Evolutionary conservation across 2,797 vertebrate genomes (phyloP).

Genomic region (Pterois miles): DNA sequence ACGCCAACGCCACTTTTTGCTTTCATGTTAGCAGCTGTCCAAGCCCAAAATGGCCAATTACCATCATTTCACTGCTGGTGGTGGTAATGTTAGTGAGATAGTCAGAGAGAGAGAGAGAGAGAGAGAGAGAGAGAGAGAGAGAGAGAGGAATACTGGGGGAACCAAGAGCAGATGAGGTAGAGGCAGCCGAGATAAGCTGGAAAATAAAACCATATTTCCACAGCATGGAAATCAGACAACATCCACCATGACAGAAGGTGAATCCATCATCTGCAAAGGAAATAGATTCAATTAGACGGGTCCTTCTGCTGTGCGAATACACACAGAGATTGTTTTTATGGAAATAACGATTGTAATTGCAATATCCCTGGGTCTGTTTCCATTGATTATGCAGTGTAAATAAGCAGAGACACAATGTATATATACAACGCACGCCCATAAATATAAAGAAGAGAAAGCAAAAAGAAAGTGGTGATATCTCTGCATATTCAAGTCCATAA

Average conservation of each 20-base stretch:
- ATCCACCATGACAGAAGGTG: conserved; percentile 79
- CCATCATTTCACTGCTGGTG: conserved; percentile 78
- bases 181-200: conserved; percentile 66
- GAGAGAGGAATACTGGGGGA: conserved; percentile 29
- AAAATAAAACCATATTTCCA: conserved; percentile 75
- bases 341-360: conserved; percentile 72
- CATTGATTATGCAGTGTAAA: conserved; percentile 68
- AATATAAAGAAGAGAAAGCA: not conserved
- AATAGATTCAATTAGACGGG: conserved; percentile 80
- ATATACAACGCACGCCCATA: not conserved
- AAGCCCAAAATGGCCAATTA: conserved; percentile 82
- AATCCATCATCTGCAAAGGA: conserved; percentile 79
- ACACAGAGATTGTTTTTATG: conserved; percentile 76
- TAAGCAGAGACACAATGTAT: conserved; percentile 39
- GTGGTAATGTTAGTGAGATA: conserved; percentile 69
- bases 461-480: not conserved
- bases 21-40: conserved; percentile 83
- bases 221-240: conserved; percentile 75
- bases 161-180: conserved; percentile 65
- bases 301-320: conserved; percentile 67
- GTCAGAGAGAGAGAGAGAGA: conserved; percentile 17
- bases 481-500: conserved; percentile 29
- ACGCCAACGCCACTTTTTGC: conserved; percentile 71
- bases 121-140: conserved; percentile 1
- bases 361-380: conserved; percentile 48